A percentile compares a stretch with the other conserved stretches of the same genome.
phyloP scores from a whole-genome alignment of 2,113 vertebrate genomes.

The Kryptolebias marmoratus region DNA sequence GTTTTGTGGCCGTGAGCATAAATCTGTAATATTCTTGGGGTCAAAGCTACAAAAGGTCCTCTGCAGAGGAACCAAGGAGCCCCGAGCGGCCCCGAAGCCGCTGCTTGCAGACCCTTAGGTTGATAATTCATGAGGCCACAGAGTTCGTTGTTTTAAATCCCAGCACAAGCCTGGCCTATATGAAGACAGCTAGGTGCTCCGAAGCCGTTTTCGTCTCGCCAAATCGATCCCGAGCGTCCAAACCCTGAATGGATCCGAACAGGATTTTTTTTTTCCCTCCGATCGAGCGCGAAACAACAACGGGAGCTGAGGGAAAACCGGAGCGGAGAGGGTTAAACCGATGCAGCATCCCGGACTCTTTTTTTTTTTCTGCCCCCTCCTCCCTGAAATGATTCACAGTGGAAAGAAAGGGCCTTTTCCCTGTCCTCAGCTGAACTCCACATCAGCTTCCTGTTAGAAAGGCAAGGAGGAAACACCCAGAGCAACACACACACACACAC shows the following conservation, averaged over 20 bases:
- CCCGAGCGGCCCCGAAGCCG: too few species aligned
- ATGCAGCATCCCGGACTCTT: slow-evolving; percentile 78
- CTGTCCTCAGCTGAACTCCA: slow-evolving; percentile 89
- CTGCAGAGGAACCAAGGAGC: too few species aligned
- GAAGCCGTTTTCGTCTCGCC: background rate
- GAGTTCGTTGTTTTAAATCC: too few species aligned
- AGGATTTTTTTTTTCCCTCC: background rate
- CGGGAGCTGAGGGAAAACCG: slow-evolving; percentile 61
- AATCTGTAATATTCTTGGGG: too few species aligned
- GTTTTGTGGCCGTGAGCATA: too few species aligned
- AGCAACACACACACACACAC: slow-evolving; percentile 61
- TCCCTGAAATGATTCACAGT: slow-evolving; percentile 83
- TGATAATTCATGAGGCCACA: too few species aligned
- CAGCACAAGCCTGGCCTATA: too few species aligned
- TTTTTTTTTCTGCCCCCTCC: slow-evolving; percentile 9
- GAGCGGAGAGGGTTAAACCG: slow-evolving; percentile 83
- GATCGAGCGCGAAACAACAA: slow-evolving; percentile 20
- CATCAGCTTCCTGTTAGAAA: slow-evolving; percentile 88
- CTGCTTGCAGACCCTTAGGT: too few species aligned
- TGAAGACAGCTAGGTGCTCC: background rate
- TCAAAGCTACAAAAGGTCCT: too few species aligned
- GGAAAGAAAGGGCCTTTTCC: slow-evolving; percentile 86
- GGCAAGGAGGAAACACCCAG: slow-evolving; percentile 84
- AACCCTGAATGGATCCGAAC: slow-evolving; percentile 49
- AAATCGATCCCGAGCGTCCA: background rate